These are phyloP conservation scores for Okapia johnstoni DNA, from an alignment of 2,113 vertebrate species.

Conservation along the genomic window DNA sequence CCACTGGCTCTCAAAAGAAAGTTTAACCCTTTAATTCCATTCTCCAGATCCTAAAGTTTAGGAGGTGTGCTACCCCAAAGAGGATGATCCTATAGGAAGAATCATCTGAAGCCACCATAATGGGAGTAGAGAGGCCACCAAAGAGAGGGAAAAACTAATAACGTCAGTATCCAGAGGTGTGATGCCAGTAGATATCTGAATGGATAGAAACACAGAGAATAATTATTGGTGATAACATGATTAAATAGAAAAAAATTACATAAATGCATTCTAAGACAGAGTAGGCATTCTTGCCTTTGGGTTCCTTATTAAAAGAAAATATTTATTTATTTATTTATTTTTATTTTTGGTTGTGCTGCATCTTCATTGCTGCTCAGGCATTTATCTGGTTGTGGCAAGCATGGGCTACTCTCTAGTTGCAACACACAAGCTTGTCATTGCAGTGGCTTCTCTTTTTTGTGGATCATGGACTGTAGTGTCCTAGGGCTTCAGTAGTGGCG, in stretches of 20 bases:
- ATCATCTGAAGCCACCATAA: background rate
- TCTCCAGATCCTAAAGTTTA: background rate
- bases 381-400: background rate
- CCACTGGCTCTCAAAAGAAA: constrained; percentile 5
- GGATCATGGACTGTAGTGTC: background rate
- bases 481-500: background rate
- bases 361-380: background rate
- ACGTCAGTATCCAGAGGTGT: background rate
- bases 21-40: constrained; percentile 8
- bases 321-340: background rate
- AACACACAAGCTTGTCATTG: background rate
- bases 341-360: background rate
- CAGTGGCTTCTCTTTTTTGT: background rate
- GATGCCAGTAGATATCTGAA: constrained; percentile 26
- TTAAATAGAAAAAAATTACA: constrained; percentile 60
- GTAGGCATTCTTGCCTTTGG: background rate
- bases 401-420: background rate
- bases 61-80: constrained; percentile 68
- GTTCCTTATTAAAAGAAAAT: background rate
- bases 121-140: background rate
- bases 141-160: background rate
- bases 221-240: constrained; percentile 65
- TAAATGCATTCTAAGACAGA: constrained; percentile 45
- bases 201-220: constrained; percentile 10
- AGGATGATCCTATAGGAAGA: constrained; percentile 47